phyloP scores from a whole-genome alignment of 2,888 invertebrate species.

The Hemicrepidius hirtus region DNA sequence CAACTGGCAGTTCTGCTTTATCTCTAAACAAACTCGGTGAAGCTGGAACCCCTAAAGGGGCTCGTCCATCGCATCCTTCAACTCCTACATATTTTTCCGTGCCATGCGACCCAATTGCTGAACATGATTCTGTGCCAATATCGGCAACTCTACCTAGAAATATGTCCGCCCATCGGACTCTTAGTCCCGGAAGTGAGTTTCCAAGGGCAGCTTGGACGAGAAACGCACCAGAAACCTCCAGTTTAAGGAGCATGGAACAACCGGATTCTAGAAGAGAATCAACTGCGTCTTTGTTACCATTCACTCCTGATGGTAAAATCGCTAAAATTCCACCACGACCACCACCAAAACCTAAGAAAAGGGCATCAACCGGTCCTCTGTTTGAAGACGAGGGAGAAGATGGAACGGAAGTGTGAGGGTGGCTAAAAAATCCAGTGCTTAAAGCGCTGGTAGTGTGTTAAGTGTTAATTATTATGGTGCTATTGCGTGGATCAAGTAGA shows the following conservation, averaged over 20 bases:
- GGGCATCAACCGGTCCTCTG: slow-evolving; percentile 82
- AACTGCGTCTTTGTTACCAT: slow-evolving; percentile 60
- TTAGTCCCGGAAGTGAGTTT: slow-evolving; percentile 74
- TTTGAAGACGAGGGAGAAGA: slow-evolving; percentile 93
- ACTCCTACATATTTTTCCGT: slow-evolving; percentile 68
- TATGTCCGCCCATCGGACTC: slow-evolving; percentile 64
- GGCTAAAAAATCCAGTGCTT: slow-evolving; percentile 70
- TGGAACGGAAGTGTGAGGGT: slow-evolving; percentile 88
- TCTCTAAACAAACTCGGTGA: slow-evolving; percentile 85
- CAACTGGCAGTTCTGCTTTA: slow-evolving; percentile 87
- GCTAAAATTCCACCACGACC: slow-evolving; percentile 88
- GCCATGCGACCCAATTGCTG: slow-evolving; percentile 74
- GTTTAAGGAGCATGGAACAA: slow-evolving; percentile 72
- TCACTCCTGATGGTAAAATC: slow-evolving; percentile 53
- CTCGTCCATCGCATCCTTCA: slow-evolving; percentile 75
- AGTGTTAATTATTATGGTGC: slow-evolving; percentile 54
- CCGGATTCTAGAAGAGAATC: slow-evolving; percentile 65
- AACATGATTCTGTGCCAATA: slow-evolving; percentile 74
- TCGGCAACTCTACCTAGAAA: slow-evolving; percentile 70
- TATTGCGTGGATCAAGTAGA: slow-evolving; percentile 53
- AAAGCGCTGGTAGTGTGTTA: slow-evolving; percentile 65
- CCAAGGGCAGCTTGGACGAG: slow-evolving; percentile 69
- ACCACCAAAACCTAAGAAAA: slow-evolving; percentile 89
- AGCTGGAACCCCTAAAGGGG: slow-evolving; percentile 68
- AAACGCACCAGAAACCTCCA: slow-evolving; percentile 43